phyloP scores from a whole-genome alignment of 2,888 invertebrate genomes.

The Diplazon laetatorius region DNA sequence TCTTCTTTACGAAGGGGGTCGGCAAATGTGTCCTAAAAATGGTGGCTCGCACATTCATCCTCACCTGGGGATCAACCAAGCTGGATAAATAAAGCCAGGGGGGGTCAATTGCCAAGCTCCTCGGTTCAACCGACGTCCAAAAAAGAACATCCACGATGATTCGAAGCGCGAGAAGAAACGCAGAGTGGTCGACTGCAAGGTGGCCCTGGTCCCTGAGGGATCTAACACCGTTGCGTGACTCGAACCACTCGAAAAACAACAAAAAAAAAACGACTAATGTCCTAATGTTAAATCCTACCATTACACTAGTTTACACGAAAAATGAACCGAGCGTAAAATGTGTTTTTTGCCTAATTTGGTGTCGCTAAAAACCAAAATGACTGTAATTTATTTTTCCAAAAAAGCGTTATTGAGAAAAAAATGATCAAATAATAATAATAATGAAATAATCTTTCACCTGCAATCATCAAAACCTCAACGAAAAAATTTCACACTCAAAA shows the following conservation, averaged over 20 bases:
- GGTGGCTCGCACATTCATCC: neutral
- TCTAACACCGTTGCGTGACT: conserved; percentile 36
- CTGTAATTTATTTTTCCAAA: too few relatives aligned
- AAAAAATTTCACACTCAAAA: too few relatives aligned
- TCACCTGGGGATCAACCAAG: neutral
- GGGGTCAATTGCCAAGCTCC: conserved; percentile 11
- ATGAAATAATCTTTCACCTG: too few relatives aligned
- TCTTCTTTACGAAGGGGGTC: neutral
- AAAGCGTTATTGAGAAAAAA: too few relatives aligned
- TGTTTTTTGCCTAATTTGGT: too few relatives aligned
- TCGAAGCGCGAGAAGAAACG: conserved; percentile 8
- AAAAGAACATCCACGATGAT: neutral
- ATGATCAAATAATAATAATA: too few relatives aligned
- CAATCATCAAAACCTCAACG: too few relatives aligned
- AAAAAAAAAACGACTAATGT: conserved; percentile 41
- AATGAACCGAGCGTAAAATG: too few relatives aligned
- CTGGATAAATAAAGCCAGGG: conserved; percentile 2
- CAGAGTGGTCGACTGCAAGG: neutral
- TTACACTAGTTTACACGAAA: too few relatives aligned
- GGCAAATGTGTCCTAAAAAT: neutral
- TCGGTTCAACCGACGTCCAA: neutral
- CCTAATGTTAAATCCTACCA: too few relatives aligned
- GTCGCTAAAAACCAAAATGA: too few relatives aligned
- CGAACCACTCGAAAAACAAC: conserved; percentile 28
- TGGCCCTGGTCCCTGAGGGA: conserved; percentile 5